These are phyloP conservation scores for Nansenia antarctica DNA, from an alignment of 2,113 vertebrate species.

Conservation along the genomic window DNA sequence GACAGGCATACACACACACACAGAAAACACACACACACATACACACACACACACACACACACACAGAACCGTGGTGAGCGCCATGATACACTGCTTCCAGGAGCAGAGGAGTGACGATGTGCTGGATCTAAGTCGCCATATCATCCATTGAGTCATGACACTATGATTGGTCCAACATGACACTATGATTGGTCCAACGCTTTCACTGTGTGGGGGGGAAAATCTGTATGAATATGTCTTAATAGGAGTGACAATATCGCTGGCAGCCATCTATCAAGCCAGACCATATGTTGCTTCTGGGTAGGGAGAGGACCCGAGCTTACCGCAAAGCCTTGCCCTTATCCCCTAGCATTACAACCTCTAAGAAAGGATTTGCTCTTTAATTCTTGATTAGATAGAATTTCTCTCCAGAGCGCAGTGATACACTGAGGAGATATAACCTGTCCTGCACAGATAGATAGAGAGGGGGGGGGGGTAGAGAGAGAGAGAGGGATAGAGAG, in stretches of 20 bases:
- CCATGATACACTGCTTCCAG: conserved; percentile 4
- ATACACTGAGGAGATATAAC: conserved; percentile 63
- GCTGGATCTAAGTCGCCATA: background rate
- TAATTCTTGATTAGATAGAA: conserved; percentile 83
- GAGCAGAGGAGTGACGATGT: background rate
- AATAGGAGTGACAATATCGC: conserved; percentile 61
- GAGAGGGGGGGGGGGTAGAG: too few relatives aligned
- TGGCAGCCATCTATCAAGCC: conserved; percentile 63
- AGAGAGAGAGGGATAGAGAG: too few relatives aligned
- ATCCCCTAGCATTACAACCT: conserved; percentile 78
- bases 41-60: conserved; percentile 9
- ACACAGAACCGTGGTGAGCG: too few relatives aligned
- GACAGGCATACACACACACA: conserved; percentile 5
- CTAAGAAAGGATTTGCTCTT: conserved; percentile 82
- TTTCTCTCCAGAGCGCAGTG: conserved; percentile 63
- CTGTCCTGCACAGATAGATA: too few relatives aligned
- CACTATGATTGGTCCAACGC: too few relatives aligned
- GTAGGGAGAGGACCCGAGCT: conserved; percentile 65
- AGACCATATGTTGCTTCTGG: conserved; percentile 77
- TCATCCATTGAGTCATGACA: too few relatives aligned
- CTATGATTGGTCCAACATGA: too few relatives aligned
- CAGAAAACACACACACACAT: background rate
- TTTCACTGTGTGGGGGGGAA: too few relatives aligned
- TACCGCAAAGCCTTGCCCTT: conserved; percentile 78
- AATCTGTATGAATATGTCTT: conserved; percentile 62